Base-by-base conservation (phyloP, 2,797 vertebrate species). In the Lycodopsis pacificus region DNA sequence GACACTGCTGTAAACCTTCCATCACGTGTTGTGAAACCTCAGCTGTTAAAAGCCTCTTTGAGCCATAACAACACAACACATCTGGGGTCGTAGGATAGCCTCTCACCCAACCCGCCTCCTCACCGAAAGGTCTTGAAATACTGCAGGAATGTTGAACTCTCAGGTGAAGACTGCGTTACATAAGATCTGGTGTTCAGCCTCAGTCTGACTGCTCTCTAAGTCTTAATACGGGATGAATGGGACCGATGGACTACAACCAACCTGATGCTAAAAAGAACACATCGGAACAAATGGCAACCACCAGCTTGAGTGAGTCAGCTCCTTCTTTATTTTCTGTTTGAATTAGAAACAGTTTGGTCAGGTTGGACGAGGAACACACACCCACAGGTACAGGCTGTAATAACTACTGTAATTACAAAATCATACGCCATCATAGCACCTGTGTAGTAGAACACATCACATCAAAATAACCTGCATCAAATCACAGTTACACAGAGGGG, bases 101-200 rank as follows among this genome's bases (percentile, higher is more conserved):
- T 77, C 38, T 76, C 62, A 67, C 49, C 73, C 22, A 67, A 77
- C 44, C 56, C 22, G 10, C 65, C 73, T 68, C 74, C 44, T 66
- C 56, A 46, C 48, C 56, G 36, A 1, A 20, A 38, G 34, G 40
- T 65, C 44, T n/a, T 53, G 42, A 22, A 74, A 58, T 27, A 64
- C 22, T 51, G 56, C 5, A 44, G 53, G 14, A 6, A 67, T 36
- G 30, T 13, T 66, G 30, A 63, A 15, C 44, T 57, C 27, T 22
- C 15, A 58, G 53, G 22, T 42, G 34, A 49, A 49, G n/a, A 25
- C 5, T 4, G 46, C 22, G n/a, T 63, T 70, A 46, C 36, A 58
- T 40, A 51, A 67, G 34, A 44, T n/a, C n/a, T 11, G 19, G 38
- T 30, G 13, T 3, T n/a, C 4, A 59, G 46, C 65, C n/a, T 44